Conservation (phyloP, 1,140 invertebrate species). For the Drosophila sproati region DNA sequence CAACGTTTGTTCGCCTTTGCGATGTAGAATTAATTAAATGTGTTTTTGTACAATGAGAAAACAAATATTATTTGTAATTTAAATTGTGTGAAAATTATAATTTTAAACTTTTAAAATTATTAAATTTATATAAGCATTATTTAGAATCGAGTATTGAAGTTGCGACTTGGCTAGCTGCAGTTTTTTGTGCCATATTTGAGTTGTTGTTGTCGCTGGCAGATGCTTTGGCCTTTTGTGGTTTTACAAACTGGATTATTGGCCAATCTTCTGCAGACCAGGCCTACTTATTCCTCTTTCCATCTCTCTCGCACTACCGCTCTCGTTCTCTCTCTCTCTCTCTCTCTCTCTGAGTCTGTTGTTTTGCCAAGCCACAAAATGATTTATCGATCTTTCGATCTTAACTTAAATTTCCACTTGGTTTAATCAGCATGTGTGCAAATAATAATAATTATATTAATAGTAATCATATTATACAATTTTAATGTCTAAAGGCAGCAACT, state of each 20-base stretch:
- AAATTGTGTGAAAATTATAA: too few relatives aligned
- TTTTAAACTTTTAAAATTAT: not conserved
- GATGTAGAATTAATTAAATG: too few relatives aligned
- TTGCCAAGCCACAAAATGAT: not conserved
- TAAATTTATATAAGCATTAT: conserved; percentile 3
- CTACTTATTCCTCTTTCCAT: conserved; percentile 35
- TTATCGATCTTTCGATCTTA: conserved; percentile 11
- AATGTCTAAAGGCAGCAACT: conserved; percentile 37
- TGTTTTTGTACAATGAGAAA: too few relatives aligned
- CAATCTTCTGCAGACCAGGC: conserved; percentile 36
- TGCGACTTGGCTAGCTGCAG: conserved; percentile 1
- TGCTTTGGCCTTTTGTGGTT: conserved; percentile 57
- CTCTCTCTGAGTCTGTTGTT: not conserved
- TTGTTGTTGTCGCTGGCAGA: conserved; percentile 17
- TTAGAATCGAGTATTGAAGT: conserved; percentile 8
- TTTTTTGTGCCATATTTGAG: not conserved
- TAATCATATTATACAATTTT: conserved; percentile 44
- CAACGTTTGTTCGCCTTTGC: not conserved
- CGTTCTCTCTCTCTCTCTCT: not conserved
- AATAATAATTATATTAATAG: conserved; percentile 1
- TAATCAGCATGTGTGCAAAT: conserved; percentile 32
- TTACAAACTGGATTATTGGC: conserved; percentile 59
- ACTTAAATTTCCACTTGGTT: conserved; percentile 19
- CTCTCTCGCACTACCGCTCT: not conserved
- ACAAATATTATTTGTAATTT: too few relatives aligned